A percentile compares a stretch with the other conserved stretches of the same genome.
Evolutionary conservation across 2,113 vertebrate genomes (phyloP).

Genomic region (Laticauda laticaudata): DNA sequence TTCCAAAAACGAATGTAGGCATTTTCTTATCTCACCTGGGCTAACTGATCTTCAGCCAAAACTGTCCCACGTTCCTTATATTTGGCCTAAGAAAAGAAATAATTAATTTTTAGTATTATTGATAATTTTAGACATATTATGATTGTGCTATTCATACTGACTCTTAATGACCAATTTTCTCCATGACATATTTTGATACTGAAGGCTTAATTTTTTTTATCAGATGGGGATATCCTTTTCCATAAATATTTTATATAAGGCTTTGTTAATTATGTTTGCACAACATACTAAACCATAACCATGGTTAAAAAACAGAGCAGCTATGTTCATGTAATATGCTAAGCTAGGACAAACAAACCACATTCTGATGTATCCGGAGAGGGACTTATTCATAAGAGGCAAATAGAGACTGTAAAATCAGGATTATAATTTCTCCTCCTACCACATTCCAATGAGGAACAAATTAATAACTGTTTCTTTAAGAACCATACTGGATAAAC

Average conservation of each 20-base stretch:
- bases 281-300: neutral
- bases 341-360: neutral
- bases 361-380: neutral
- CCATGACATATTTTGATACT: neutral
- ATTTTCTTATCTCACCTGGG: slow-evolving; percentile 74
- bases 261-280: neutral
- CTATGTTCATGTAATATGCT: neutral
- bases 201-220: neutral
- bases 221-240: neutral
- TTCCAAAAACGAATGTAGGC: neutral
- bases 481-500: neutral
- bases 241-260: neutral
- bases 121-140: no score
- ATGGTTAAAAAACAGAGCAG: neutral
- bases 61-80: slow-evolving; percentile 96
- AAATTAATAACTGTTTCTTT: neutral
- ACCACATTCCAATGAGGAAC: neutral
- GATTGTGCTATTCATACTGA: neutral
- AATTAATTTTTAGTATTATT: neutral
- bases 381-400: neutral
- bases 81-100: slow-evolving; percentile 77
- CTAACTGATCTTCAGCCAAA: slow-evolving; percentile 91
- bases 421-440: neutral
- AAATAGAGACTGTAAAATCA: neutral
- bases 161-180: neutral